These are phyloP conservation scores for Tiliacea citrago DNA, from an alignment of 2,888 invertebrate genomes.

Conservation along the genomic window DNA sequence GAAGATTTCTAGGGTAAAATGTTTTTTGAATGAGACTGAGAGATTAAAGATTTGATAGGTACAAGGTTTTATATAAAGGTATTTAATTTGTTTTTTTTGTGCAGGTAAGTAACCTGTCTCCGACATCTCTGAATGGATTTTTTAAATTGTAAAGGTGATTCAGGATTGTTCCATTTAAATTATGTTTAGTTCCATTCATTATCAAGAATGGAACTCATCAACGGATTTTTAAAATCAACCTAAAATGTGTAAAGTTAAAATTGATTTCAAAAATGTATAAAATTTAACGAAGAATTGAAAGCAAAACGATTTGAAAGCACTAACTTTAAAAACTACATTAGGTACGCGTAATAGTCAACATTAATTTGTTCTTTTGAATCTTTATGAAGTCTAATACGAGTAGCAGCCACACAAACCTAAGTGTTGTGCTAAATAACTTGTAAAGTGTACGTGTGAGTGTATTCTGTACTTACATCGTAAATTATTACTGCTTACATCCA, in stretches of 20 bases:
- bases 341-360: neutral
- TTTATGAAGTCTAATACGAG: neutral
- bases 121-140: neutral
- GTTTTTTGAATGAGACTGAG: conserved; percentile 24
- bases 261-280: neutral
- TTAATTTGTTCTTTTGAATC: neutral
- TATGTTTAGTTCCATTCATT: conserved; percentile 2
- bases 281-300: neutral
- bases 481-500: conserved; percentile 15
- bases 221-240: neutral
- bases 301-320: conserved; percentile 14
- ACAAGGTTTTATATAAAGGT: conserved; percentile 1
- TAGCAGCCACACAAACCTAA: neutral
- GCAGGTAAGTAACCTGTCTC: neutral
- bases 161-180: neutral
- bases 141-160: neutral
- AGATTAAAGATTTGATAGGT: conserved; percentile 20
- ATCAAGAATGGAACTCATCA: conserved; percentile 4
- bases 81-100: conserved; percentile 2
- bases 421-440: neutral
- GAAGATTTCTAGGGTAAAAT: conserved; percentile 37
- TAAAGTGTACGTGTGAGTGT: neutral
- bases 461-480: neutral
- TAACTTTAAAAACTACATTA: conserved; percentile 11
- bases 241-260: neutral